Conservation (phyloP, 2,113 vertebrate genomes). For the Donacobius atricapilla region DNA sequence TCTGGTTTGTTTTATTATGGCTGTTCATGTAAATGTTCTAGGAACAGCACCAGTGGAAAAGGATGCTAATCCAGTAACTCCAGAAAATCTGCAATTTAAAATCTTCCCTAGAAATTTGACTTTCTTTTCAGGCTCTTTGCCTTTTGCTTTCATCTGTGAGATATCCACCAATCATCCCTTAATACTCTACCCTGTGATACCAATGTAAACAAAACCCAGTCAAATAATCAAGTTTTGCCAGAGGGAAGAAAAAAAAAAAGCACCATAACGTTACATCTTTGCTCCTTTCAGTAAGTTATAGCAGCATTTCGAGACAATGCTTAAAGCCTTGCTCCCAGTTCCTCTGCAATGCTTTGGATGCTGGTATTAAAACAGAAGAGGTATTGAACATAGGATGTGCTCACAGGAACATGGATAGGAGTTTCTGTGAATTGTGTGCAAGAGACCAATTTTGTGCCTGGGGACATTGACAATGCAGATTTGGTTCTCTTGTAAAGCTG, state of each 20-base stretch:
- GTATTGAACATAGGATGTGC: background rate
- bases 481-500: background rate
- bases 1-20: background rate
- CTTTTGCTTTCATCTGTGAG: background rate
- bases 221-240: conserved; percentile 34
- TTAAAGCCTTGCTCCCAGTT: background rate
- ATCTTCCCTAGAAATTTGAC: background rate
- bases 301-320: background rate
- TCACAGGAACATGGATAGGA: background rate
- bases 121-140: background rate
- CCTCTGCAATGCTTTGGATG: background rate
- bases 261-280: background rate
- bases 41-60: background rate
- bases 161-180: background rate
- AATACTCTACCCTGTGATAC: background rate
- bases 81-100: background rate
- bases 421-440: background rate
- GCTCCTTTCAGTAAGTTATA: background rate
- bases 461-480: background rate
- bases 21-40: background rate
- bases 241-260: background rate
- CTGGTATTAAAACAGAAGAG: background rate
- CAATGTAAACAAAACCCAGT: background rate
- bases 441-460: background rate
- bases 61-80: background rate